Percentiles rank a stretch among this genome's conserved stretches.
Conservation (phyloP, 2,113 vertebrate genomes). For the Platichthys stellatus region DNA sequence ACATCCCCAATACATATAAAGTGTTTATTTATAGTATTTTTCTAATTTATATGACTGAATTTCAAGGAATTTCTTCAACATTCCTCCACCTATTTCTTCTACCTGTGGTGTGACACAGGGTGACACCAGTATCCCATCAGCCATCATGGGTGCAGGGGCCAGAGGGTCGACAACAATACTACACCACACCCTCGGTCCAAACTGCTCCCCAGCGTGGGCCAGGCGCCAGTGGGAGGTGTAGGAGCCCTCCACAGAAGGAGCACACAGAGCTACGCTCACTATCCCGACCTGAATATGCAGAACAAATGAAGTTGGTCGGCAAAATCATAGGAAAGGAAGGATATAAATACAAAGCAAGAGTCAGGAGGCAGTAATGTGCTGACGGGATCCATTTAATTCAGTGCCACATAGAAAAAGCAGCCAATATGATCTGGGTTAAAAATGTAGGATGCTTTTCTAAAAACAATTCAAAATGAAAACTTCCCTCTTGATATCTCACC, state of each 20-base stretch:
- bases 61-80: not conserved
- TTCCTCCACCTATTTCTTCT: conserved; percentile 2
- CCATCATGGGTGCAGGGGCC: conserved; percentile 77
- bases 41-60: no score
- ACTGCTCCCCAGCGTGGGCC: conserved; percentile 93
- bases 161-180: conserved; percentile 93
- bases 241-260: conserved; percentile 91
- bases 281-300: conserved; percentile 83
- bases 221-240: conserved; percentile 98
- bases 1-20: no score
- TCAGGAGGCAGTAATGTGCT: not conserved
- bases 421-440: not conserved
- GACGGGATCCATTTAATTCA: not conserved
- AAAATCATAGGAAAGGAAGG: not conserved
- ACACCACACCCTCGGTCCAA: conserved; percentile 98
- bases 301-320: not conserved
- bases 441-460: no score
- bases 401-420: not conserved
- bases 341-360: not conserved
- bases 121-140: conserved; percentile 72
- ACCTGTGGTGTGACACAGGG: conserved; percentile 85
- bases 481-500: conserved; percentile 41
- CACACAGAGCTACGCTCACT: conserved; percentile 93
- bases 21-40: not conserved
- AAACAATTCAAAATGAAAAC: not conserved